Evolutionary conservation across 2,888 invertebrate genomes (phyloP), one percentile per base, ranked within the genome.

Genomic region (Sericinus montela): DNA sequence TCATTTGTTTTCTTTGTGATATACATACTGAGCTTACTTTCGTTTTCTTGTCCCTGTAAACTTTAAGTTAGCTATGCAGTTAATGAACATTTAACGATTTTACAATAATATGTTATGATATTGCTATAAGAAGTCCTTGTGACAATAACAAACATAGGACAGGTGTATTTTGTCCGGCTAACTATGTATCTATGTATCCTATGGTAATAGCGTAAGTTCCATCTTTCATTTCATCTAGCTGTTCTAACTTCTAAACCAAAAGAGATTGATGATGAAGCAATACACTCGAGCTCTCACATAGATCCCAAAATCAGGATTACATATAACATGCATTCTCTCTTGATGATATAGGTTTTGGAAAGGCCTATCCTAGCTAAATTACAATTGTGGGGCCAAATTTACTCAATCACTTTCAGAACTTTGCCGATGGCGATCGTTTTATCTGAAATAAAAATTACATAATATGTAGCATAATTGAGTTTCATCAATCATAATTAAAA

Each of bases 391-490:
- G 81, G 84, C 82, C 82, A 79, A 61, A 83, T 90, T 94, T 94
- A 97, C 89, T 97, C 97, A 75, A 97, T 90, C 82, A 97, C 95
- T 91, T 97, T 98, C 83, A 98, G 92, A 87, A 98, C 98, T 92
- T 99, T 99, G 73, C 99, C 99, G 82, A 99, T 98, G 67, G 98
- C 99, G 91, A 99, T 98, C 51, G 86, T 87, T 80, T 87, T 86
- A 79, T 87, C 87, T 86, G 87, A 61, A 85, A 86, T 59, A 54
- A 67, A 63, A 57, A 54, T 39, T 23, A 28, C 11, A 37, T 13
- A n/a, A n/a, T n/a, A 6, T 14, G 13, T 28, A 39, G 3, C 8
- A 25, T 8, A 25, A 25, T 4, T 5, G 4, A 5, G 7, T 25
- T 23, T 23, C 36, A 10, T 1, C 19, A 19, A 3, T 19, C 5